A percentile compares a stretch with the other conserved stretches of the same genome.
These are phyloP conservation scores for Rhodeus uyekii DNA, from an alignment of 2,797 vertebrate species.

Conservation along the genomic window DNA sequence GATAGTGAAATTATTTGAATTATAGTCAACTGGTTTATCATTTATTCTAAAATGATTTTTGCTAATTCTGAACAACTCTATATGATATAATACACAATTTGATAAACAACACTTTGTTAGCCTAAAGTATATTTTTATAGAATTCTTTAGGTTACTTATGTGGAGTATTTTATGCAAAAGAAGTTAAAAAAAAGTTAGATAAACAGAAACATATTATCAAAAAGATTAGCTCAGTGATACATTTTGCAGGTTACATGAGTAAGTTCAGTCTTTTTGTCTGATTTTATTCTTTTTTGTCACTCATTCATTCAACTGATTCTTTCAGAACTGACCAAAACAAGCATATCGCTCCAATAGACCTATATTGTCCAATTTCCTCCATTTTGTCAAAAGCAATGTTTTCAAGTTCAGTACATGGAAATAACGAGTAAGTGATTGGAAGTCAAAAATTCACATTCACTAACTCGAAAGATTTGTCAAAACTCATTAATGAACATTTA, in stretches of 20 bases:
- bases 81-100: not conserved
- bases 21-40: not conserved
- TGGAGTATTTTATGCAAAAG: not conserved
- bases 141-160: not conserved
- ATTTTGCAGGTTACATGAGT: not conserved
- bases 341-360: too few relatives aligned
- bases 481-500: too few relatives aligned
- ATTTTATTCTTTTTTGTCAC: not conserved
- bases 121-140: not conserved
- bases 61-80: not conserved
- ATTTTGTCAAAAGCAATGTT: not conserved
- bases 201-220: not conserved
- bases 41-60: not conserved
- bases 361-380: too few relatives aligned
- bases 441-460: not conserved
- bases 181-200: not conserved
- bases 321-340: too few relatives aligned
- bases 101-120: not conserved
- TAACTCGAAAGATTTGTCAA: not conserved
- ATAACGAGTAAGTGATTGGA: not conserved
- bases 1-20: not conserved
- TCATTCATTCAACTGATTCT: not conserved
- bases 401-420: not conserved
- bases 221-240: not conserved
- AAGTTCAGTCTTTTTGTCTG: not conserved